Evolutionary conservation across 2,113 vertebrate genomes (phyloP), one percentile per base, ranked within the genome.

Genomic region (Plotosus lineatus): DNA sequence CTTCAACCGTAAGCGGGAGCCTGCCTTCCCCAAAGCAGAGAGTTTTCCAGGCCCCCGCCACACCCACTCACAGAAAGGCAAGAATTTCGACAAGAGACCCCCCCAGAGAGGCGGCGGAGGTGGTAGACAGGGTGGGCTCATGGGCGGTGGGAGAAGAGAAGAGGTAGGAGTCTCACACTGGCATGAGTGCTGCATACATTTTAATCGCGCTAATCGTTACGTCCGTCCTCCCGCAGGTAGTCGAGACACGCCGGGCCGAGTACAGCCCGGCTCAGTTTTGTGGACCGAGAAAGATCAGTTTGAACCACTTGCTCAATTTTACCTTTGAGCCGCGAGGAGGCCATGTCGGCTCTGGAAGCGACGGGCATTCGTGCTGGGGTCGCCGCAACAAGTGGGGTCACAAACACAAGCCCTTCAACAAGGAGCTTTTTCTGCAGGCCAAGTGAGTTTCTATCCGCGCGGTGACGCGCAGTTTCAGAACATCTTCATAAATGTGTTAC

Each of bases 41-140:
- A 95, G 91, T 90, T 96, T 96, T 89, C 89, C 91, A 66, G 93
- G 94, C 89, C 94, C 92, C 89, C 96, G 96, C 88, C 97, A 95
- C 94, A 94, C 96, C 96, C 94, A 89, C 95, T 92, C 97, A 97
- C 97, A 98, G 95, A 99, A 99, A 98, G 94, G 95, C 97, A 99
- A 99, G 94, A 95, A 93, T 97, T 99, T 98, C 96, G 97, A 99
- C 90, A 99, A 99, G 97, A 97, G 95, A 96, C 98, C 97, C 86
- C 94, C 95, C 75, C 95, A 98, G 85, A 96, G 96, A 92, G 95
- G 97, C 61, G 94, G 93, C 50, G 94, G 92, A 86, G 91, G 89
- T 6, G 84, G 33, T 88, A 93, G 93, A 92, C 90, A 93, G 90
- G 97, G 95, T 95, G 95, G 95, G 66, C 91, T 93, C 93, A 50